These are phyloP conservation scores for Boloria euphrosyne DNA, from an alignment of 2,888 invertebrate genomes.

Conservation along the genomic window DNA sequence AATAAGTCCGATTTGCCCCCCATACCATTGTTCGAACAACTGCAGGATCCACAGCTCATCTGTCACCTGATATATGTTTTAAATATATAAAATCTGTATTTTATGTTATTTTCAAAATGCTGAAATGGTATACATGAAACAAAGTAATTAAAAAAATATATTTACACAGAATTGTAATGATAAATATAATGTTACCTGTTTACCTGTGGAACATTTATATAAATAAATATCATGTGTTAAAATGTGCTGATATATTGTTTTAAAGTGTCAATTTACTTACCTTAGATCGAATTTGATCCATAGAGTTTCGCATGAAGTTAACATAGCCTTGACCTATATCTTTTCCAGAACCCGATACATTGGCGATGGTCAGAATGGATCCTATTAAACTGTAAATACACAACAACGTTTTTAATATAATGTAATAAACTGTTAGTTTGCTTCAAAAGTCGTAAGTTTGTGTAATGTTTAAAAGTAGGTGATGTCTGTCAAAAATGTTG, in stretches of 20 bases:
- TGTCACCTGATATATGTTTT: conserved; percentile 64
- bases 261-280: conserved; percentile 67
- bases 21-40: conserved; percentile 94
- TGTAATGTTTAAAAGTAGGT: neutral
- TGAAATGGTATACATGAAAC: no score
- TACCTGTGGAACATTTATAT: neutral
- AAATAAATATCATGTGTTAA: neutral
- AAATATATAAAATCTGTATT: neutral
- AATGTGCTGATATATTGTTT: no score
- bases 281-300: conserved; percentile 99
- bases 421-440: neutral
- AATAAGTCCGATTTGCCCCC: conserved; percentile 95
- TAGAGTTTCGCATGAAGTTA: conserved; percentile 97
- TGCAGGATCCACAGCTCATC: conserved; percentile 85
- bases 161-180: no score
- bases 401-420: conserved; percentile 18
- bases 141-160: no score
- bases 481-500: neutral
- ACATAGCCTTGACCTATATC: conserved; percentile 99
- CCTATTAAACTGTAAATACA: conserved; percentile 69
- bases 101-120: neutral
- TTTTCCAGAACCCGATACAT: conserved; percentile 96
- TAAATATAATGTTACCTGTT: neutral
- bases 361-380: conserved; percentile 82
- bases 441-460: neutral